Percentiles rank a stretch among this genome's conserved stretches.
Conservation (phyloP, 2,888 invertebrate species). For the Rhagonycha fulva region DNA sequence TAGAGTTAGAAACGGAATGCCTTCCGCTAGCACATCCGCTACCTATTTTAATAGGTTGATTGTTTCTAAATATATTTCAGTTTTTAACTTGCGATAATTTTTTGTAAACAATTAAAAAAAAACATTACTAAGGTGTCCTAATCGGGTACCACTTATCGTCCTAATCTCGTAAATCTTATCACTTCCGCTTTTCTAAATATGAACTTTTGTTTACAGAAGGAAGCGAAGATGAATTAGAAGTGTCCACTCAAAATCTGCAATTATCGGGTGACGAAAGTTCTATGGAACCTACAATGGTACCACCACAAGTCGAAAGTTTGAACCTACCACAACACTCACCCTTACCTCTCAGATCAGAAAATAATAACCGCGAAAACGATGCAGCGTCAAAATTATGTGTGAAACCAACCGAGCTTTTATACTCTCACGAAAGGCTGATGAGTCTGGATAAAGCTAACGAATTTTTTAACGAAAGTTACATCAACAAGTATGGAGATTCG, state of each 20-base stretch:
- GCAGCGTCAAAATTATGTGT: constrained; percentile 36
- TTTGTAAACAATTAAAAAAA: not conserved
- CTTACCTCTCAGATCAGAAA: constrained; percentile 14
- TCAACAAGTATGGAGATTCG: not conserved
- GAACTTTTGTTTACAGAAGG: constrained; percentile 58
- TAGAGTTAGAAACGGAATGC: constrained; percentile 27
- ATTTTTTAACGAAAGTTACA: constrained; percentile 11
- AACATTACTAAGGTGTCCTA: not conserved
- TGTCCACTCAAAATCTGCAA: constrained; percentile 41
- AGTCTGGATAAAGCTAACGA: not conserved
- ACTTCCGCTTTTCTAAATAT: constrained; percentile 3
- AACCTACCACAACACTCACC: constrained; percentile 9
- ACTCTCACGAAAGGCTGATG: constrained; percentile 5
- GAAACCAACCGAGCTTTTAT: constrained; percentile 43
- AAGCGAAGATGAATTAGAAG: constrained; percentile 65
- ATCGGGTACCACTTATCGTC: not conserved
- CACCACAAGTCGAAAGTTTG: constrained; percentile 36
- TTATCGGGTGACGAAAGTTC: constrained; percentile 42
- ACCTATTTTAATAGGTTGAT: not conserved
- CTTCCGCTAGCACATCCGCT: constrained; percentile 35
- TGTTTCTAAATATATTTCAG: not conserved
- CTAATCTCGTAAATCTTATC: not conserved
- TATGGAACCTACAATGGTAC: constrained; percentile 44
- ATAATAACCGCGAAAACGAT: constrained; percentile 30
- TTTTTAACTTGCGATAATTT: not conserved